These are phyloP conservation scores for Conchocele bisecta DNA, from an alignment of 2,888 invertebrate genomes.

Conservation along the genomic window DNA sequence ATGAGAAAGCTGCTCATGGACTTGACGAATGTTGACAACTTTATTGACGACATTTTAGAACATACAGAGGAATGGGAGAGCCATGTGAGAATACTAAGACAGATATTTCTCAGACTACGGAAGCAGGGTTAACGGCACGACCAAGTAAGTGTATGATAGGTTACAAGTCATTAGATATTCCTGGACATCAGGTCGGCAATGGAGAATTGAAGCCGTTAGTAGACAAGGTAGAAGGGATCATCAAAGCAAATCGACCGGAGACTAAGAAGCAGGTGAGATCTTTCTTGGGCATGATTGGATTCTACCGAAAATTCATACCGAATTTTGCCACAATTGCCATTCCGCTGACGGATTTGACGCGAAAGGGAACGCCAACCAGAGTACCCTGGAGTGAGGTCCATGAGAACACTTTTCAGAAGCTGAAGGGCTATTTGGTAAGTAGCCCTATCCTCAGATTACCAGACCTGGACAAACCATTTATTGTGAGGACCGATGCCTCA, in stretches of 20 bases:
- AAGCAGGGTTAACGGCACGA: not conserved
- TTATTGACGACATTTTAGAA: no score
- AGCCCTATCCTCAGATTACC: constrained; percentile 4
- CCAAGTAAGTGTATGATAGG: constrained; percentile 6
- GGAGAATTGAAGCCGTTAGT: not conserved
- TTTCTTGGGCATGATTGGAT: not conserved
- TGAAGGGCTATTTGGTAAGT: not conserved
- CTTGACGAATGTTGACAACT: no score
- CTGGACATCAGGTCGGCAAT: not conserved
- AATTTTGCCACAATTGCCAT: not conserved
- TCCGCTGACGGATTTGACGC: not conserved
- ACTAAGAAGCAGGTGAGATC: not conserved
- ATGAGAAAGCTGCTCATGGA: no score
- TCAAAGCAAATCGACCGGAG: not conserved
- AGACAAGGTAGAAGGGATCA: not conserved
- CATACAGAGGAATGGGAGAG: not conserved
- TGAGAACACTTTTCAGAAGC: not conserved
- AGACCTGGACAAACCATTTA: constrained; percentile 36
- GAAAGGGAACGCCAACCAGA: not conserved
- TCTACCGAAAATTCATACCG: not conserved
- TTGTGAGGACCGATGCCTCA: constrained; percentile 54
- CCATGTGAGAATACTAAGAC: not conserved
- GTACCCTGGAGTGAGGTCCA: not conserved
- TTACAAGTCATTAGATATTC: no score
- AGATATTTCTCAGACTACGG: not conserved